These are phyloP conservation scores for Caenorhabditis drosophilae DNA, from an alignment of 2,888 invertebrate genomes.

Conservation along the genomic window DNA sequence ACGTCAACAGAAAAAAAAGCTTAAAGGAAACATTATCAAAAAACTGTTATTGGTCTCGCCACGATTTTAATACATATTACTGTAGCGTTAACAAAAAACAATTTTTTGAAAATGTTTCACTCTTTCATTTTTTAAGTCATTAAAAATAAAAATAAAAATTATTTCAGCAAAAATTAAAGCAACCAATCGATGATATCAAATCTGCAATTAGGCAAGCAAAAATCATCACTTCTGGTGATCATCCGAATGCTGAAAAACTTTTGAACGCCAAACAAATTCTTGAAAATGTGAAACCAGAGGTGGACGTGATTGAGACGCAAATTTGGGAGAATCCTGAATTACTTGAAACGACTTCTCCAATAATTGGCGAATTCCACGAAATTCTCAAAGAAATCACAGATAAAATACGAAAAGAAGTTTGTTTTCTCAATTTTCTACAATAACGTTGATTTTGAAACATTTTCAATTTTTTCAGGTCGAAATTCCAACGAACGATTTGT, in stretches of 20 bases:
- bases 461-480: constrained; percentile 15
- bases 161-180: constrained; percentile 13
- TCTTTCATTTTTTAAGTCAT: not conserved
- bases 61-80: no score
- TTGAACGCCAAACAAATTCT: constrained; percentile 21
- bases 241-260: constrained; percentile 23
- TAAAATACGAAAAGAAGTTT: constrained; percentile 11
- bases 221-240: not conserved
- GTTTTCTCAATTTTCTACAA: no score
- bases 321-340: constrained; percentile 25
- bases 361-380: constrained; percentile 10
- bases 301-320: constrained; percentile 12
- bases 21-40: no score
- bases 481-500: constrained; percentile 19
- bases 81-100: no score
- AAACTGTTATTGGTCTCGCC: no score
- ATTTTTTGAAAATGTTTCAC: no score
- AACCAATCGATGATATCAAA: constrained; percentile 16
- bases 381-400: constrained; percentile 10
- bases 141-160: not conserved
- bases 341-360: constrained; percentile 7
- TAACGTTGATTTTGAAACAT: no score
- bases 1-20: not conserved
- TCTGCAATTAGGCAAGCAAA: constrained; percentile 16
- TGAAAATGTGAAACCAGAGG: constrained; percentile 19